A percentile compares a stretch with the other conserved stretches of the same genome.
These are phyloP conservation scores for Lithobates sylvaticus DNA, from an alignment of 2,797 vertebrate genomes.

Conservation along the genomic window DNA sequence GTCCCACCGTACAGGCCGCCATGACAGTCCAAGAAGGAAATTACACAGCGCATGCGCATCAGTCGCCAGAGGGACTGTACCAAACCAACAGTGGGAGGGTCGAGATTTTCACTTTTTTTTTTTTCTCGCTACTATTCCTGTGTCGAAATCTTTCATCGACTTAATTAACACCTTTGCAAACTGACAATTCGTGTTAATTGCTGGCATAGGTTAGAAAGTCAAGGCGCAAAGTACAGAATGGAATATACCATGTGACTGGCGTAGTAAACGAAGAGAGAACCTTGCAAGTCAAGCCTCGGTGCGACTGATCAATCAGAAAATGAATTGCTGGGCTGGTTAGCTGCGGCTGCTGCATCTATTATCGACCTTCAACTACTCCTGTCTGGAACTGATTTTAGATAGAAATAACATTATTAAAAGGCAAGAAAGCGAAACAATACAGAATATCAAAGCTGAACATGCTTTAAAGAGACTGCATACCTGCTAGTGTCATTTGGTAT, in stretches of 20 bases:
- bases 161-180: background rate
- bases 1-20: background rate
- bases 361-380: no score
- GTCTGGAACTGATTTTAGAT: no score
- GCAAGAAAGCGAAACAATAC: no score
- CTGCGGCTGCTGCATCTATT: no score
- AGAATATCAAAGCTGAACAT: no score
- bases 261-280: background rate
- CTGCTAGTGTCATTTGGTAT: no score
- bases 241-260: background rate
- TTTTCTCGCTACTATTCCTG: background rate
- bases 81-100: background rate
- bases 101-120: background rate
- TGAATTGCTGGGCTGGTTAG: background rate
- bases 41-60: slow-evolving; percentile 1
- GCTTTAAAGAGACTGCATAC: no score
- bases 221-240: background rate
- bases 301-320: background rate
- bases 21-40: background rate
- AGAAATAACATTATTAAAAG: no score
- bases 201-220: background rate
- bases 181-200: background rate
- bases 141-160: background rate
- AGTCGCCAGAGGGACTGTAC: background rate
- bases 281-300: background rate